Evolutionary conservation across 2,113 vertebrate species (phyloP).

Genomic region (Myocastor coypus): DNA sequence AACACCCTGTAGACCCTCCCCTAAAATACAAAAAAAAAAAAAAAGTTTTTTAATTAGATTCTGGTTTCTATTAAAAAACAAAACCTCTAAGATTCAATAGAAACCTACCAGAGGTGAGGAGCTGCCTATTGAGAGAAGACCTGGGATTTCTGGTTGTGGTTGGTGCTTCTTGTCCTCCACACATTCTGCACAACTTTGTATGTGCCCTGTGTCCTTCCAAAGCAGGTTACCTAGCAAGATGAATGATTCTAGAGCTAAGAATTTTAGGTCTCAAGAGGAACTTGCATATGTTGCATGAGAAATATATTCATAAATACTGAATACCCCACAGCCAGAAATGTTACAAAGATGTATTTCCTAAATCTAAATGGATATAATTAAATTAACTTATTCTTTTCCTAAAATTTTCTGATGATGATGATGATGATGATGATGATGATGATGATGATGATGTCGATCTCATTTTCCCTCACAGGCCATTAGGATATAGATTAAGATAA

Average conservation of each 20-base stretch:
- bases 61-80: not conserved
- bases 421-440: no score
- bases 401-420: not conserved
- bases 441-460: not conserved
- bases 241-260: not conserved
- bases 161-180: not conserved
- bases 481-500: not conserved
- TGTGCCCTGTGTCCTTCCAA: not conserved
- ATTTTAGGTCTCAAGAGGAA: not conserved
- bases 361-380: not conserved
- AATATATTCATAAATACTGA: not conserved
- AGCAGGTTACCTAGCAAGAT: not conserved
- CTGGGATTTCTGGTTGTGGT: not conserved
- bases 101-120: not conserved
- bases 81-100: not conserved
- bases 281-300: not conserved
- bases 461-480: not conserved
- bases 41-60: not conserved
- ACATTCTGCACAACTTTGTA: not conserved
- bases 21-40: no score
- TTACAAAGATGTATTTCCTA: not conserved
- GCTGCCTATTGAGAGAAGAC: accelerated
- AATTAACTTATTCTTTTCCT: not conserved
- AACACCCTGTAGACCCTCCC: no score
- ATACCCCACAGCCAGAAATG: not conserved